Evolutionary conservation across 1,140 invertebrate species (phyloP).

Genomic region (Panulirus ornatus): DNA sequence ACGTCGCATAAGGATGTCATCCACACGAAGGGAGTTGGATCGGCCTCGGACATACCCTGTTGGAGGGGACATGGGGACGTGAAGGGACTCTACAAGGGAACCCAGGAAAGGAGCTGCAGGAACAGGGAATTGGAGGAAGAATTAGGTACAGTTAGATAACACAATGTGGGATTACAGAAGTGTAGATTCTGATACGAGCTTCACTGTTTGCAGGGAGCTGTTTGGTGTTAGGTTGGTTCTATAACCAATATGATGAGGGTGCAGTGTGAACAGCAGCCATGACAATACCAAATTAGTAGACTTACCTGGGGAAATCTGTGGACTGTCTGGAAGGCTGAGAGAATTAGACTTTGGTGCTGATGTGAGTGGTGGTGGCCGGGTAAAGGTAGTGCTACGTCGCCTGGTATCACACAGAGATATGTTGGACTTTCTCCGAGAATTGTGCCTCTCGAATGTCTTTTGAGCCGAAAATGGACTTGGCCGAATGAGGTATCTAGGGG

Average conservation of each 20-base stretch:
- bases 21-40: constrained; percentile 91
- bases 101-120: constrained; percentile 57
- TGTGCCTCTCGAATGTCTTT: constrained; percentile 94
- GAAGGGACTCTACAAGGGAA: constrained; percentile 65
- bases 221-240: neutral
- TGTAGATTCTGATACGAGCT: constrained; percentile 1
- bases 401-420: constrained; percentile 91
- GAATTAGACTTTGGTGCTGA: constrained; percentile 89
- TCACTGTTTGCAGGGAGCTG: neutral
- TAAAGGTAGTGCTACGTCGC: constrained; percentile 77
- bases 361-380: constrained; percentile 76
- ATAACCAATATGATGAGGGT: neutral
- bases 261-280: neutral
- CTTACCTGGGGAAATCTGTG: constrained; percentile 77
- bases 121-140: constrained; percentile 46
- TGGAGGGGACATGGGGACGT: constrained; percentile 66
- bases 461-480: constrained; percentile 95
- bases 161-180: neutral
- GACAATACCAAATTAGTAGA: neutral
- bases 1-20: constrained; percentile 89
- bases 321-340: constrained; percentile 91
- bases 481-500: constrained; percentile 88
- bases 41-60: constrained; percentile 81
- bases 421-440: constrained; percentile 92
- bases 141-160: constrained; percentile 11